Percentiles rank a stretch among this genome's conserved stretches.
Conservation (phyloP, 2,113 vertebrate species). For the Silurus glanis region DNA sequence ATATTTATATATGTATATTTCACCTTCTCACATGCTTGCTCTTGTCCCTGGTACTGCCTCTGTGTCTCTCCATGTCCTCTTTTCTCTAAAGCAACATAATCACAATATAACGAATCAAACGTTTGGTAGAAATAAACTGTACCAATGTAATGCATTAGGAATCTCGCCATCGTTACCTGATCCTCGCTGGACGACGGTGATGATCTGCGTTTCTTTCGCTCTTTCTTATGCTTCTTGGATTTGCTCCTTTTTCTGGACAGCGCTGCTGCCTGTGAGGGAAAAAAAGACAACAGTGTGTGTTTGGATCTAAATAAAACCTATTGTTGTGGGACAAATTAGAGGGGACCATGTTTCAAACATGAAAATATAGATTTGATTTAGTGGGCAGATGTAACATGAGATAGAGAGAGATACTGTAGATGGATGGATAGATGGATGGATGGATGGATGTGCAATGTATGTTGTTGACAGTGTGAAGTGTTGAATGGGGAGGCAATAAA, state of each 20-base stretch:
- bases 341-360: neutral
- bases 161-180: conserved; percentile 63
- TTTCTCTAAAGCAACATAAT: neutral
- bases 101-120: too few species aligned
- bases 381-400: too few species aligned
- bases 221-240: conserved; percentile 60
- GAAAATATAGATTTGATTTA: too few species aligned
- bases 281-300: neutral
- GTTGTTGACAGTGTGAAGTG: too few species aligned
- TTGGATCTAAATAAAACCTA: neutral
- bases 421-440: too few species aligned
- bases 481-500: too few species aligned
- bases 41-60: neutral
- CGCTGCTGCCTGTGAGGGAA: neutral
- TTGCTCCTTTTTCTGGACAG: conserved; percentile 71
- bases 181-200: conserved; percentile 59
- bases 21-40: neutral
- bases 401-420: too few species aligned
- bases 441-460: too few species aligned
- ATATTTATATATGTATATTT: too few species aligned
- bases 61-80: neutral
- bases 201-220: conserved; percentile 46
- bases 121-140: too few species aligned
- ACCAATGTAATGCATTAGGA: neutral
- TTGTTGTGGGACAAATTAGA: neutral